phyloP scores from a whole-genome alignment of 2,797 vertebrate species.

The Crax fasciolata region DNA sequence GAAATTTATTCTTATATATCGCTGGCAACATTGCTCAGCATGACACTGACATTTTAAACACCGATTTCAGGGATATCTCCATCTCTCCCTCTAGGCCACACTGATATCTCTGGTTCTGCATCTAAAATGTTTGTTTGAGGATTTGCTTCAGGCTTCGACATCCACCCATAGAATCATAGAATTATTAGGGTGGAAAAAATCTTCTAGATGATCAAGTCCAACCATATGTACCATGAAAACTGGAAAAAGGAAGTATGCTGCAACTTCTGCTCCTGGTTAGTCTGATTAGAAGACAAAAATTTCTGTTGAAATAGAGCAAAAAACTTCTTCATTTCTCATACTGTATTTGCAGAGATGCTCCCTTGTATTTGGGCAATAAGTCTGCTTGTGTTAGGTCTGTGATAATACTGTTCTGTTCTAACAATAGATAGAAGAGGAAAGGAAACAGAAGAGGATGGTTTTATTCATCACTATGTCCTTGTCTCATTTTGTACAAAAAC shows the following conservation, averaged over 20 bases:
- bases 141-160: background rate
- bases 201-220: background rate
- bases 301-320: background rate
- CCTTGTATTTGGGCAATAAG: background rate
- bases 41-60: background rate
- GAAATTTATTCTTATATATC: background rate
- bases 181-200: background rate
- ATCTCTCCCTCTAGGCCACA: background rate
- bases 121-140: background rate
- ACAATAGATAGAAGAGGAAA: background rate
- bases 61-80: background rate
- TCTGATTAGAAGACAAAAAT: background rate
- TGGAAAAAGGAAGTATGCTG: background rate
- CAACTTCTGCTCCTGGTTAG: background rate
- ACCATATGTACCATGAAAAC: accelerated
- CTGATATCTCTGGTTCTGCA: background rate
- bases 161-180: background rate
- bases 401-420: background rate
- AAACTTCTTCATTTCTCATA: accelerated
- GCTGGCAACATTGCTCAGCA: background rate
- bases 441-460: background rate
- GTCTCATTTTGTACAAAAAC: background rate
- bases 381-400: background rate
- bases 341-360: background rate
- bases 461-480: background rate